phyloP scores from a whole-genome alignment of 2,888 invertebrate genomes.

The Atethmia centrago region DNA sequence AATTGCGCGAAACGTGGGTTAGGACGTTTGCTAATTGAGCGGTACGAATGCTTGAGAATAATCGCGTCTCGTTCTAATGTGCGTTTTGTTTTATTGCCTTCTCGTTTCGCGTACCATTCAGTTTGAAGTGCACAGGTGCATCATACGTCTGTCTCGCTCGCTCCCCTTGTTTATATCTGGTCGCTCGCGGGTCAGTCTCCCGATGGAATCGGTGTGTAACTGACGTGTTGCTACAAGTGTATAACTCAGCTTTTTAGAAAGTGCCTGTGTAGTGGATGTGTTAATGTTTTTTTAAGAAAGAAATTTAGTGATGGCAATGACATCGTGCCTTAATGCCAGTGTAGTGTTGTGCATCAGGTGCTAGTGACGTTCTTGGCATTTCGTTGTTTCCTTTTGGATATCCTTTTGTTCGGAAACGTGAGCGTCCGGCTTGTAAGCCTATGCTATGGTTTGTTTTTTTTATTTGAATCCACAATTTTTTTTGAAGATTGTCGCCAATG shows the following conservation, averaged over 20 bases:
- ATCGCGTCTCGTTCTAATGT: slow-evolving; percentile 79
- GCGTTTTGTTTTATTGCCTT: slow-evolving; percentile 84
- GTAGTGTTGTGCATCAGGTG: slow-evolving; percentile 70
- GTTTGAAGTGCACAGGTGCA: slow-evolving; percentile 89
- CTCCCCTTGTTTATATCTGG: slow-evolving; percentile 78
- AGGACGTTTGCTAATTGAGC: slow-evolving; percentile 62
- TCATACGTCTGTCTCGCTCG: slow-evolving; percentile 80
- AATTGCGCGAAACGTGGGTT: slow-evolving; percentile 64
- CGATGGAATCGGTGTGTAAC: slow-evolving; percentile 68
- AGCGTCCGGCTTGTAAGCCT: slow-evolving; percentile 66
- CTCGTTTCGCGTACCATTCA: slow-evolving; percentile 83
- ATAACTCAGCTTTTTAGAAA: slow-evolving; percentile 72
- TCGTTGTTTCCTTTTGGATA: slow-evolving; percentile 74
- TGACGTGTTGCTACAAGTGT: slow-evolving; percentile 70
- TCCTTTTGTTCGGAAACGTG: slow-evolving; percentile 75
- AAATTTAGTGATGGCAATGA: slow-evolving; percentile 70
- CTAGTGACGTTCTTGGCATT: slow-evolving; percentile 77
- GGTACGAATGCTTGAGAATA: slow-evolving; percentile 67
- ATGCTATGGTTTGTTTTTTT: slow-evolving; percentile 70
- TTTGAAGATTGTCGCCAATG: slow-evolving; percentile 65
- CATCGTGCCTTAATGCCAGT: slow-evolving; percentile 67
- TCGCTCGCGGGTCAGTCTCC: slow-evolving; percentile 80
- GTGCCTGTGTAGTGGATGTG: slow-evolving; percentile 71
- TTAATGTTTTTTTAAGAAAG: slow-evolving; percentile 66
- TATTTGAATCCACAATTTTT: slow-evolving; percentile 53